A percentile compares a stretch with the other conserved stretches of the same genome.
Evolutionary conservation across 1,140 invertebrate genomes (phyloP).

Genomic region (Bathynomus jamesi): DNA sequence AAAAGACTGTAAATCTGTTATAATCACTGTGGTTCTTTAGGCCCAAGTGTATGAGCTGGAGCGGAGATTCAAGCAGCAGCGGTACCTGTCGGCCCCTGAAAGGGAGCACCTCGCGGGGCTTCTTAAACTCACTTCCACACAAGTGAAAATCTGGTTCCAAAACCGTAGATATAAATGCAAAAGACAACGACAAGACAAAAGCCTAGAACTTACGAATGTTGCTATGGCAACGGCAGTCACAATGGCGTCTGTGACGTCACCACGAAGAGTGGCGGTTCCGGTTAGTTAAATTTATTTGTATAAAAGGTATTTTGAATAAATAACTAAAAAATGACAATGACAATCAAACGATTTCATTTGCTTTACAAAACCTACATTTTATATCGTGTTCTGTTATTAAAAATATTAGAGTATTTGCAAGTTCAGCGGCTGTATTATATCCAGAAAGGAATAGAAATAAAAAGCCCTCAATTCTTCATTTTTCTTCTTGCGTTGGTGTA

Average conservation of each 20-base stretch:
- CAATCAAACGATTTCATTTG: not conserved
- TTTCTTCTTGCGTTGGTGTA: not conserved
- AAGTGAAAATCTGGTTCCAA: constrained; percentile 84
- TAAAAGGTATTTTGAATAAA: too few relatives aligned
- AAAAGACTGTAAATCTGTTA: too few relatives aligned
- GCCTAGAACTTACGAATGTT: constrained; percentile 37
- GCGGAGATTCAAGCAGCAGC: constrained; percentile 86
- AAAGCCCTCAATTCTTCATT: not conserved
- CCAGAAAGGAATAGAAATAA: not conserved
- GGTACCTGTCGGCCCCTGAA: constrained; percentile 92
- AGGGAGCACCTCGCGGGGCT: constrained; percentile 88
- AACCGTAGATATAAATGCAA: constrained; percentile 97
- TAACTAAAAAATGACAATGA: not conserved
- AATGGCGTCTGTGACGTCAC: constrained; percentile 27
- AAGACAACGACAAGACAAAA: constrained; percentile 36
- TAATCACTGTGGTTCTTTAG: too few relatives aligned
- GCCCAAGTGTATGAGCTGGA: constrained; percentile 32
- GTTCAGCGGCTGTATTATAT: not conserved
- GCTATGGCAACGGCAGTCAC: constrained; percentile 26
- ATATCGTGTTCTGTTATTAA: not conserved
- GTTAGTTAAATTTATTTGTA: constrained; percentile 15
- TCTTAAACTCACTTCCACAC: constrained; percentile 62
- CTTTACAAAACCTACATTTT: not conserved
- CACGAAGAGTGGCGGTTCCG: constrained; percentile 28
- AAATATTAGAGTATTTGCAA: not conserved